Percentiles rank a stretch among this genome's conserved stretches.
Evolutionary conservation across 2,797 vertebrate genomes (phyloP).

Genomic region (Acanthis flammea): DNA sequence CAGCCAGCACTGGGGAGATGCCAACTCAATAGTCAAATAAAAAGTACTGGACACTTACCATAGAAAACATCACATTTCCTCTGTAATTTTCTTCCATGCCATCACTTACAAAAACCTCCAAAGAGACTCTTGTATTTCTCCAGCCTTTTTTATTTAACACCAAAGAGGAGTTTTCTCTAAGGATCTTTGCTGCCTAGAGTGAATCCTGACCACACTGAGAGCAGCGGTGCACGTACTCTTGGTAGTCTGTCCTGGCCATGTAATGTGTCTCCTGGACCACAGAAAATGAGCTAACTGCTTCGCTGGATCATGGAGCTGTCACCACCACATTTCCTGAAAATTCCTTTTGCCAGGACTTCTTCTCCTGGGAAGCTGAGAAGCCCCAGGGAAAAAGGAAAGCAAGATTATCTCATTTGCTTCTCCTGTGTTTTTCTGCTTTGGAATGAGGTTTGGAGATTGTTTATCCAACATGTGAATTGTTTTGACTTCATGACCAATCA

Average conservation of each 20-base stretch:
- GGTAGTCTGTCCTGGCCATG: neutral
- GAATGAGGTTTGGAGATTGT: no score
- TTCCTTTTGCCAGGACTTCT: no score
- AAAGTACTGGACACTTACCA: neutral
- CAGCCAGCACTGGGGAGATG: neutral
- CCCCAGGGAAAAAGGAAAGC: no score
- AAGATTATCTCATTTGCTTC: no score
- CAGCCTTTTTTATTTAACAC: neutral
- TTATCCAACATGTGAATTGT: no score
- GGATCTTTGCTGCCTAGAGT: neutral
- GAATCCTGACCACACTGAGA: neutral
- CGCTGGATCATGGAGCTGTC: rapidly evolving
- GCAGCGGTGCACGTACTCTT: neutral
- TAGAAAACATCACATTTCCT: neutral
- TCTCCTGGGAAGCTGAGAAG: no score
- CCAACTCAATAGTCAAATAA: neutral
- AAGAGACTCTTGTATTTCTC: neutral
- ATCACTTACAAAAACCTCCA: neutral
- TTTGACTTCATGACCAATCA: no score
- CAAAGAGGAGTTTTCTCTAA: neutral
- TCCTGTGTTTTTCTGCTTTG: no score
- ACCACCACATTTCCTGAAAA: no score
- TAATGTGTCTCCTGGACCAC: neutral
- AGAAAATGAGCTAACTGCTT: neutral
- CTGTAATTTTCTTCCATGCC: neutral